A percentile compares a stretch with the other conserved stretches of the same genome.
Evolutionary conservation across 2,888 invertebrate species (phyloP).

Genomic region (Vesta saturnalis): DNA sequence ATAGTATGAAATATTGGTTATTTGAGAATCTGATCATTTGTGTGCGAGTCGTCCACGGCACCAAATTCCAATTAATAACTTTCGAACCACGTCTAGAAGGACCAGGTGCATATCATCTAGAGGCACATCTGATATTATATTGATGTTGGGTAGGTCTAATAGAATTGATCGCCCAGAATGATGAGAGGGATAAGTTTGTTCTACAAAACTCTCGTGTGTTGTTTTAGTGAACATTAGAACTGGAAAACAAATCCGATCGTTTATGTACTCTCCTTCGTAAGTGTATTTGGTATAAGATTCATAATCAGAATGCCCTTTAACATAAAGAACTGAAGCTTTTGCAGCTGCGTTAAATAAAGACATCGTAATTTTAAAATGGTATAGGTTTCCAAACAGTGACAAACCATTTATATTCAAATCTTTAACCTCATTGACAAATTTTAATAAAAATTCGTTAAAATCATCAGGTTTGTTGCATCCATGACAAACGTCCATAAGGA

Average conservation of each 20-base stretch:
- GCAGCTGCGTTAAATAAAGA: neutral
- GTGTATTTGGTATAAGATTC: neutral
- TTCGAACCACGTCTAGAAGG: too few relatives aligned
- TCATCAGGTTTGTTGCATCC: neutral
- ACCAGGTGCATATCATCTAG: too few relatives aligned
- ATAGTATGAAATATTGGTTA: too few relatives aligned
- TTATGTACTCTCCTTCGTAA: neutral
- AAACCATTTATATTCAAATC: neutral
- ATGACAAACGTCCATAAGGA: neutral
- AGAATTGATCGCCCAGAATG: neutral
- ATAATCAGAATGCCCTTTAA: neutral
- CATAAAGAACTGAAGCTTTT: neutral
- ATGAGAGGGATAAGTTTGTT: neutral
- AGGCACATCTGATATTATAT: too few relatives aligned
- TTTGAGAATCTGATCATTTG: too few relatives aligned
- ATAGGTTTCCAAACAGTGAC: neutral
- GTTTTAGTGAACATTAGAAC: neutral
- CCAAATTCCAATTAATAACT: too few relatives aligned
- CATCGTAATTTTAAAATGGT: neutral
- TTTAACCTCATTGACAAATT: slow-evolving; percentile 6
- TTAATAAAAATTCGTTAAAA: neutral
- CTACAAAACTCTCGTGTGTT: neutral
- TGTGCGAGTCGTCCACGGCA: too few relatives aligned
- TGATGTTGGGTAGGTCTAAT: too few relatives aligned
- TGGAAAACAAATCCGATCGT: neutral